Percentiles rank a stretch among this genome's conserved stretches.
These are phyloP conservation scores for Acronicta aceris DNA, from an alignment of 2,888 invertebrate species.

Conservation along the genomic window DNA sequence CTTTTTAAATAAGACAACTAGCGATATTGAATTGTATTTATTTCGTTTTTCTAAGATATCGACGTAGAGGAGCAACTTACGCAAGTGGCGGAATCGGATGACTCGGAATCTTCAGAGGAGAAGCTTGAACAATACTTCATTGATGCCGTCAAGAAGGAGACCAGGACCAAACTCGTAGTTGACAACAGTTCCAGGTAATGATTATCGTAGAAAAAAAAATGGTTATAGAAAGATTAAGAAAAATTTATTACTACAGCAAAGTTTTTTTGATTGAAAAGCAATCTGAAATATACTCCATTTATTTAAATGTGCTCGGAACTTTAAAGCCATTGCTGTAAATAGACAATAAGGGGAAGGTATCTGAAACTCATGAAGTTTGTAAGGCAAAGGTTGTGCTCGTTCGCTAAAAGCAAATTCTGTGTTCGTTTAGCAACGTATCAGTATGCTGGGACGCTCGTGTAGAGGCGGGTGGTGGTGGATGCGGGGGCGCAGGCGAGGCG, in stretches of 20 bases:
- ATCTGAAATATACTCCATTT: too few species aligned
- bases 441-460: slow-evolving; percentile 89
- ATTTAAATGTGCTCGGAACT: too few species aligned
- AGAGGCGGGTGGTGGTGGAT: slow-evolving; percentile 94
- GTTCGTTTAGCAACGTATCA: slow-evolving; percentile 72
- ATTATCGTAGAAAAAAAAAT: too few species aligned
- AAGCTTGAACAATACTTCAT: slow-evolving; percentile 91
- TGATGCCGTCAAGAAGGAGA: slow-evolving; percentile 83
- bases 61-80: slow-evolving; percentile 86
- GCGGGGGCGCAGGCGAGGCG: slow-evolving; percentile 94
- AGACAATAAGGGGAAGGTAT: too few species aligned
- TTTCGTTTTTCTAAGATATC: slow-evolving; percentile 58
- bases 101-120: slow-evolving; percentile 93
- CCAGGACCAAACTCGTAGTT: slow-evolving; percentile 71
- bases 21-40: slow-evolving; percentile 5
- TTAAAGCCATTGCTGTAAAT: too few species aligned
- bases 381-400: neutral
- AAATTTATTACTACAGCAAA: too few species aligned
- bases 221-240: neutral
- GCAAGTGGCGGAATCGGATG: slow-evolving; percentile 94
- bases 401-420: neutral
- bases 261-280: too few species aligned
- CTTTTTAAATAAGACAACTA: too few species aligned
- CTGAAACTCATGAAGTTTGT: too few species aligned
- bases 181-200: slow-evolving; percentile 75